Evolutionary conservation across 2,797 vertebrate genomes (phyloP).

Genomic region (Danio kyathit): DNA sequence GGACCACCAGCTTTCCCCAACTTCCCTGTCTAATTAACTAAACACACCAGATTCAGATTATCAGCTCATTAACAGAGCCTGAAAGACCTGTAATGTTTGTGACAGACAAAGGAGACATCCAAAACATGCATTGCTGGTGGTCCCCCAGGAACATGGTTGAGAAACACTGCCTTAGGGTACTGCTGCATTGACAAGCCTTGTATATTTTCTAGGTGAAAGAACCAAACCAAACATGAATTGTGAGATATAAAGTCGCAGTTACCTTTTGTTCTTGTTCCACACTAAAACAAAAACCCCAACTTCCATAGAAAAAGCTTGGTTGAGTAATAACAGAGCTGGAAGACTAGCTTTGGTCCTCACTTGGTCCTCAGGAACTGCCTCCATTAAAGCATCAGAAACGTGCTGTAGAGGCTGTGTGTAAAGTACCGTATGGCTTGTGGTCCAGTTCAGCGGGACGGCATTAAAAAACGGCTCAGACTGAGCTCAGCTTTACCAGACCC

Average conservation of each 20-base stretch:
- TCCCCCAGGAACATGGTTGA: too few species aligned
- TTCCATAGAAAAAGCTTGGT: slow-evolving; percentile 31
- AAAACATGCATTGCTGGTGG: too few species aligned
- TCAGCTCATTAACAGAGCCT: too few species aligned
- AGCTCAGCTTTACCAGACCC: slow-evolving; percentile 94
- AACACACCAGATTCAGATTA: too few species aligned
- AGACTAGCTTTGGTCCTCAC: slow-evolving; percentile 41
- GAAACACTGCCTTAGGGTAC: too few species aligned
- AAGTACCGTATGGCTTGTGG: slow-evolving; percentile 47
- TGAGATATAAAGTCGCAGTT: neutral
- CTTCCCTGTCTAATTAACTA: too few species aligned
- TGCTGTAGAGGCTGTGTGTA: slow-evolving; percentile 5
- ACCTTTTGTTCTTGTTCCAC: neutral
- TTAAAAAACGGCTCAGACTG: slow-evolving; percentile 80
- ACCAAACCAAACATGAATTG: neutral
- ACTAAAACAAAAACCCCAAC: neutral
- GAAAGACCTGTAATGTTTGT: too few species aligned
- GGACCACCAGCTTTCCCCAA: too few species aligned
- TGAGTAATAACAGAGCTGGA: slow-evolving; percentile 41
- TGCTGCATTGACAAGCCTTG: too few species aligned
- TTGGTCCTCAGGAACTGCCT: slow-evolving; percentile 1
- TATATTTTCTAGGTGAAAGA: too few species aligned
- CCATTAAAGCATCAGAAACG: slow-evolving; percentile 1
- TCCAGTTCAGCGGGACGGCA: slow-evolving; percentile 2
- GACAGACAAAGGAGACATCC: too few species aligned